phyloP scores from a whole-genome alignment of 2,113 vertebrate genomes.

The Pleuronectes platessa region DNA sequence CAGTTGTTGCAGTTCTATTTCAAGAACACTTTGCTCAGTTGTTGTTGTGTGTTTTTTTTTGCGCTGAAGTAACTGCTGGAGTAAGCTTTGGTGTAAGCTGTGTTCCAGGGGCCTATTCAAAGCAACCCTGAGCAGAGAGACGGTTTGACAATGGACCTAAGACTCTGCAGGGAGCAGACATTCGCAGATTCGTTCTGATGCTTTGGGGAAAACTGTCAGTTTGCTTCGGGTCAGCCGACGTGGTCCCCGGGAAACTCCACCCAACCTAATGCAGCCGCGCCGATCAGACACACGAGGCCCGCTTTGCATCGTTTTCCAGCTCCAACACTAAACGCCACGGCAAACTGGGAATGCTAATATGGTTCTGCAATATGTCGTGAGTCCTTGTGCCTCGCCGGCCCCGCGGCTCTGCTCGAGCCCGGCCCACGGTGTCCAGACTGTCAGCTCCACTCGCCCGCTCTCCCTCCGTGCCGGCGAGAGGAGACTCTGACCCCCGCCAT shows the following conservation, averaged over 20 bases:
- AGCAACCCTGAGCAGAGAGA: constrained; percentile 27
- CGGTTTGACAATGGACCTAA: constrained; percentile 51
- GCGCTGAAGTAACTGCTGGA: constrained; percentile 62
- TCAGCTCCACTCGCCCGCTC: constrained; percentile 66
- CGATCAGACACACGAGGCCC: constrained; percentile 18
- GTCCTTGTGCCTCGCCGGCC: constrained; percentile 67
- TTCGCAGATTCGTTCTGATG: constrained; percentile 17
- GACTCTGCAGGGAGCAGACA: constrained; percentile 32
- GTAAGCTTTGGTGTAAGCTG: constrained; percentile 61
- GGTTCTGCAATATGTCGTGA: constrained; percentile 64
- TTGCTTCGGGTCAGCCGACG: background rate
- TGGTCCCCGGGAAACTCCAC: background rate
- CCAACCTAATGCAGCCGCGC: constrained; percentile 27
- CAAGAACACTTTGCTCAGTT: constrained; percentile 17
- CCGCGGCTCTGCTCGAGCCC: constrained; percentile 46
- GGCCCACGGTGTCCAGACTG: constrained; percentile 61
- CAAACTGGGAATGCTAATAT: constrained; percentile 62
- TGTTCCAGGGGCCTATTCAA: constrained; percentile 40
- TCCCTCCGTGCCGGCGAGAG: constrained; percentile 44
- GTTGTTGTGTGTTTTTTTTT: constrained; percentile 15
- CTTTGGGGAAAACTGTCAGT: constrained; percentile 26
- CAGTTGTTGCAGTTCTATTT: constrained; percentile 72
- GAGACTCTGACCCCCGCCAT: constrained; percentile 68
- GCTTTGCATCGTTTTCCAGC: constrained; percentile 30
- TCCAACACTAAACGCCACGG: constrained; percentile 31